Percentiles rank a stretch among this genome's conserved stretches.
Evolutionary conservation across 2,888 invertebrate species (phyloP).

Genomic region (Luperina testacea): DNA sequence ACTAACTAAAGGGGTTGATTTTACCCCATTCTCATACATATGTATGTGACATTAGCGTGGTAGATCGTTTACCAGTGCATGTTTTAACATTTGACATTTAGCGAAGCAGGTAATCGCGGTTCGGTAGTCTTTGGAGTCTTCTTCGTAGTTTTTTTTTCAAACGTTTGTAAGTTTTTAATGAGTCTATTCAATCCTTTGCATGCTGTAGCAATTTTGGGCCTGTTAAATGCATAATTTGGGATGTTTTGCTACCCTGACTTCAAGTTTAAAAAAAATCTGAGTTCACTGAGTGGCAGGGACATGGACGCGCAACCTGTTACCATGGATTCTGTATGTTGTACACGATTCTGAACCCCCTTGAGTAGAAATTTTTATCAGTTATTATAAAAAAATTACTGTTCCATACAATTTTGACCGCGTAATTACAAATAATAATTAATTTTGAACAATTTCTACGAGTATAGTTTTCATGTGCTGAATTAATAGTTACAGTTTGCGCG

Average conservation of each 20-base stretch:
- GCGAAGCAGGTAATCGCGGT: not conserved
- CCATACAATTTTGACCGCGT: not conserved
- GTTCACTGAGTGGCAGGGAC: not conserved
- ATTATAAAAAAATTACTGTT: not conserved
- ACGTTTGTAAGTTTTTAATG: not conserved
- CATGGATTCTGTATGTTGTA: not conserved
- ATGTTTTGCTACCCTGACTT: not conserved
- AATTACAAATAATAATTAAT: too few species aligned
- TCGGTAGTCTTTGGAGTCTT: not conserved
- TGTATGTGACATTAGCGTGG: constrained; percentile 31
- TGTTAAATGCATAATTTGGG: not conserved
- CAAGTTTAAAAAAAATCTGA: not conserved
- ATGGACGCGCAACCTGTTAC: too few species aligned
- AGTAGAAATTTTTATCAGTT: not conserved
- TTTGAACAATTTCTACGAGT: not conserved
- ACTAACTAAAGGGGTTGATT: constrained; percentile 33
- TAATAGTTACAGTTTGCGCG: not conserved
- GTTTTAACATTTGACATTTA: constrained; percentile 35
- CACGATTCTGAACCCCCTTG: not conserved
- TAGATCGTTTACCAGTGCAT: not conserved
- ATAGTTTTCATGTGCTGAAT: not conserved
- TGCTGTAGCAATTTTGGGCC: not conserved
- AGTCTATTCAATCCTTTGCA: constrained; percentile 6
- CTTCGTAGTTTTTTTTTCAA: not conserved
- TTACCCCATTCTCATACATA: constrained; percentile 43